phyloP scores from a whole-genome alignment of 2,113 vertebrate genomes.

The Arenaria interpres region DNA sequence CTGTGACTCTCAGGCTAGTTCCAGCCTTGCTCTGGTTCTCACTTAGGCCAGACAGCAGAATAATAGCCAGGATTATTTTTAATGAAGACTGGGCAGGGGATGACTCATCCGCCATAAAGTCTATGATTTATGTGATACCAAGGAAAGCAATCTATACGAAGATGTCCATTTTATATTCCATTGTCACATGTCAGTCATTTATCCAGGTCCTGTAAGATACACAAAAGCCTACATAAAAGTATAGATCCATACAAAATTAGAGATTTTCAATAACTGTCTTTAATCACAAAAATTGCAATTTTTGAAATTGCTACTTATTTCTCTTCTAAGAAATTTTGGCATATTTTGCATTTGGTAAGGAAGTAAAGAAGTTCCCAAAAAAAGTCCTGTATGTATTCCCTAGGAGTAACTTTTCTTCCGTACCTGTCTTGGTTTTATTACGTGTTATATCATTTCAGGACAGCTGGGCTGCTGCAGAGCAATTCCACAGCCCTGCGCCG shows the following conservation, averaged over 20 bases:
- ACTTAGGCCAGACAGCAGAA: background rate
- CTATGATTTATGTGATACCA: background rate
- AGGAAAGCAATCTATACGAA: background rate
- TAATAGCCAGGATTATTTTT: background rate
- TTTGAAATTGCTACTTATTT: background rate
- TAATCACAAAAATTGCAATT: background rate
- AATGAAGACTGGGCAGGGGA: background rate
- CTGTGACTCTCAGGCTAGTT: background rate
- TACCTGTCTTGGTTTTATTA: background rate
- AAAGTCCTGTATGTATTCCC: background rate
- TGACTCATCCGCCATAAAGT: background rate
- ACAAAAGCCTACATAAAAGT: background rate
- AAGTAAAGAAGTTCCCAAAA: background rate
- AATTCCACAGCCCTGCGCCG: accelerated
- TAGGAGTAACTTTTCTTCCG: background rate
- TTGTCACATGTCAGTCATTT: background rate
- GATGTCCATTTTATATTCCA: background rate
- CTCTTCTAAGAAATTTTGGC: background rate
- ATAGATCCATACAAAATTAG: background rate
- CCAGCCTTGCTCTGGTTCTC: background rate
- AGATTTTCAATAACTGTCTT: background rate
- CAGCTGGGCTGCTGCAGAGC: background rate
- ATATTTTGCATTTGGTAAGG: background rate
- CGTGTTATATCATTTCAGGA: background rate
- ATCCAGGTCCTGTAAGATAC: background rate